Evolutionary conservation across 2,888 invertebrate species (phyloP), one percentile per base, ranked within the genome.

Genomic region (Papilio demoleus): DNA sequence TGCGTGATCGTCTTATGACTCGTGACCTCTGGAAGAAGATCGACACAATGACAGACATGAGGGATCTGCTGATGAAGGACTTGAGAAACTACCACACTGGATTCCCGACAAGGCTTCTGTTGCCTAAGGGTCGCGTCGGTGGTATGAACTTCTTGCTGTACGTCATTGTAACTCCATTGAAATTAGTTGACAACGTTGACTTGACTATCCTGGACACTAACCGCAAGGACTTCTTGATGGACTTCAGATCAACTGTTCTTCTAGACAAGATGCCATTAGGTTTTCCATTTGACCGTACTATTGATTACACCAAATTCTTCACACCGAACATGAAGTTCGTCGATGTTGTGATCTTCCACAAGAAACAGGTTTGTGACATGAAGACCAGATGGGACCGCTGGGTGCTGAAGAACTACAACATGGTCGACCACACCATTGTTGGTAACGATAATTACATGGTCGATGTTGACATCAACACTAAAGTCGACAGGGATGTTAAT

Each of bases 271-370:
- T 93, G 82, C 93, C 96, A 58, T 90, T 95, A 77, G 96, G 95
- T 65, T 97, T 94, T 93, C 97, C 97, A 71, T 94, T 97, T 81
- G 96, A 97, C 81, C 94, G 95, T 75, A 88, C 90, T 24, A 93
- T 95, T 77, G 90, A 94, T 56, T 88, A 94, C 58, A 86, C 86
- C 61, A 90, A 88, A 71, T 96, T 95, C 93, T 92, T 92, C 74
- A 94, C 94, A 19, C 94, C 95, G 47, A 96, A 96, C 88, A 94
- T 94, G 88, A 94, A 91, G 83, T 94, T 95, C 82, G 92, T 95
- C 74, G 95, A 95, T 75, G 93, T 94, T 5, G 88, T 90, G 73
- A 92, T 96, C 78, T 95, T 93, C 90, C 95, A 96, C 86, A 93
- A 93, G 77, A 92, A 91, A 61, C 85, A 91, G 70, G 77, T 76